A percentile compares a stretch with the other conserved stretches of the same genome.
Conservation (phyloP, 2,888 invertebrate species). For the Synanthedon andrenaeformis region DNA sequence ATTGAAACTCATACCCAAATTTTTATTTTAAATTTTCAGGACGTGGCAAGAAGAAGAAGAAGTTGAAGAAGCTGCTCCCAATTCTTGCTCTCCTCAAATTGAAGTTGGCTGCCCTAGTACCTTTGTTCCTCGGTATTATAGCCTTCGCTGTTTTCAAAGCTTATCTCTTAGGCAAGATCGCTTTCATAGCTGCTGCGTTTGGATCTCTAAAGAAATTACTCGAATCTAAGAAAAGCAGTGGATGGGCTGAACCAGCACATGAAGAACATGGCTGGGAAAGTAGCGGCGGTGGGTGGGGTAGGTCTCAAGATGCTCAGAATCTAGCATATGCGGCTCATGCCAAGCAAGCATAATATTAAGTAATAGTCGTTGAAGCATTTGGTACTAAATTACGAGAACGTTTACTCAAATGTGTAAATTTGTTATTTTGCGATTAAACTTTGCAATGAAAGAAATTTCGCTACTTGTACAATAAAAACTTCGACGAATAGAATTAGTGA, state of each 20-base stretch:
- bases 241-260: constrained; percentile 77
- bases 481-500: background rate
- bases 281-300: constrained; percentile 73
- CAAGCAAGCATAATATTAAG: constrained; percentile 34
- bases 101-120: constrained; percentile 81
- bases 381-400: constrained; percentile 1
- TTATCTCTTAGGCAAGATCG: constrained; percentile 84
- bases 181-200: constrained; percentile 80
- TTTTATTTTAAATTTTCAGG: constrained; percentile 52
- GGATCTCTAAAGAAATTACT: constrained; percentile 77
- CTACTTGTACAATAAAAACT: background rate
- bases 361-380: constrained; percentile 12
- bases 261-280: constrained; percentile 66
- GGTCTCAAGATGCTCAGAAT: constrained; percentile 74
- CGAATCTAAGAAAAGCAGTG: constrained; percentile 78
- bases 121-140: constrained; percentile 78
- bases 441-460: background rate
- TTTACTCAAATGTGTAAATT: constrained; percentile 7
- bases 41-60: constrained; percentile 84
- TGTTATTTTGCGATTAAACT: constrained; percentile 3
- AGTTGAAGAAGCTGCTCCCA: constrained; percentile 80
- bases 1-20: no score
- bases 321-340: constrained; percentile 77
- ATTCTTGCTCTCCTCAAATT: constrained; percentile 82
- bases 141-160: constrained; percentile 88